Evolutionary conservation across 2,888 invertebrate species (phyloP).

Genomic region (Mystacides longicornis): DNA sequence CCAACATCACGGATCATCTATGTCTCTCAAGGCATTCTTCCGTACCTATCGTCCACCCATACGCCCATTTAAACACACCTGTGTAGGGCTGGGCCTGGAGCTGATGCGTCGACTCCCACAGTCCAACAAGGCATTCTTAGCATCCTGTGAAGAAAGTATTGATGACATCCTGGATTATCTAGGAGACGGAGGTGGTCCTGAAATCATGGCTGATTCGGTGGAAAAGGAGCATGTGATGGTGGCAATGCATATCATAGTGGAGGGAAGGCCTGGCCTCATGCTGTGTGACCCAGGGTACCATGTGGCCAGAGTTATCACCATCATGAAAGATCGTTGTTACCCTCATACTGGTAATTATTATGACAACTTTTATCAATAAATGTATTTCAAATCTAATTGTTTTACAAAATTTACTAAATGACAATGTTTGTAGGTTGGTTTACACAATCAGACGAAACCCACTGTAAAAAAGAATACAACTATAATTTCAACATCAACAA

Average conservation of each 20-base stretch:
- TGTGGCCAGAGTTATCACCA: conserved; percentile 75
- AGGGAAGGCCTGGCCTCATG: conserved; percentile 66
- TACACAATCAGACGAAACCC: conserved; percentile 68
- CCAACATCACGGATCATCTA: conserved; percentile 61
- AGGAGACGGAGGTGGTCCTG: conserved; percentile 51
- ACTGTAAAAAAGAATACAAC: conserved; percentile 75
- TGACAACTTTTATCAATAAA: background rate
- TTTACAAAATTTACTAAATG: background rate
- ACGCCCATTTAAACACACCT: conserved; percentile 72
- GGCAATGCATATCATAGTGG: conserved; percentile 64
- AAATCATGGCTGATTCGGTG: conserved; percentile 50
- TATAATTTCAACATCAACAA: conserved; percentile 66
- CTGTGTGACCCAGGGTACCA: conserved; percentile 90
- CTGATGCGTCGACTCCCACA: conserved; percentile 59
- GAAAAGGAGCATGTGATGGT: conserved; percentile 88
- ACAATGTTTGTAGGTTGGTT: conserved; percentile 62
- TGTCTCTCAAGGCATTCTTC: conserved; percentile 62
- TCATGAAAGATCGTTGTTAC: conserved; percentile 77
- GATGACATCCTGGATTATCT: conserved; percentile 53
- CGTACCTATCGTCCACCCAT: conserved; percentile 71
- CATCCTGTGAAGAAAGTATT: conserved; percentile 84
- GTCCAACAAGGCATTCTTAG: conserved; percentile 62
- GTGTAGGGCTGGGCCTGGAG: conserved; percentile 82
- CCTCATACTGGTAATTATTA: conserved; percentile 68
- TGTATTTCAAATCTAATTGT: background rate